Percentiles rank a stretch among this genome's conserved stretches.
Conservation (phyloP, 2,888 invertebrate genomes). For the Scrobipalpa atriplicella region DNA sequence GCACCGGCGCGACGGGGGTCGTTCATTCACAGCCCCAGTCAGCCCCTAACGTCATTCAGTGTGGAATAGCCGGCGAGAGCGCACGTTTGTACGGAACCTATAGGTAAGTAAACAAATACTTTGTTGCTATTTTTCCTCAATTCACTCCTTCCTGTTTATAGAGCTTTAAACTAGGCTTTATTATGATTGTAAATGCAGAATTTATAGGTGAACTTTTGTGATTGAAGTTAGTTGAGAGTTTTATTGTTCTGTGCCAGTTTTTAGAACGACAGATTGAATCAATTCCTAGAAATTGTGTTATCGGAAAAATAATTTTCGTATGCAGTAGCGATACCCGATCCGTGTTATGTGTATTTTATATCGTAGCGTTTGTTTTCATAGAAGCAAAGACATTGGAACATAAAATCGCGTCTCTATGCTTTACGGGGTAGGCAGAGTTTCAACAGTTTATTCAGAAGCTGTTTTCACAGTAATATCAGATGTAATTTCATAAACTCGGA, state of each 20-base stretch:
- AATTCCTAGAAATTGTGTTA: background rate
- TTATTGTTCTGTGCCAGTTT: background rate
- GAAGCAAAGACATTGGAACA: too few relatives aligned
- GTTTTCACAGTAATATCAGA: too few relatives aligned
- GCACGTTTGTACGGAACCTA: background rate
- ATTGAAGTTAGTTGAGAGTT: background rate
- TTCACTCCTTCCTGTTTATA: background rate
- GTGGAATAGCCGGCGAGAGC: background rate
- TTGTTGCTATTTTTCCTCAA: too few relatives aligned
- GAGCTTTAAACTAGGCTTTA: background rate
- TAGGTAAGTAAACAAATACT: conserved; percentile 16
- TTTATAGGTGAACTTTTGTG: background rate
- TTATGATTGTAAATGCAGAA: background rate
- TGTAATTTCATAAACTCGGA: too few relatives aligned
- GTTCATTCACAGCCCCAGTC: too few relatives aligned
- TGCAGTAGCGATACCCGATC: background rate
- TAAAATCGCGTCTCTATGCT: too few relatives aligned
- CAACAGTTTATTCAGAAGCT: too few relatives aligned
- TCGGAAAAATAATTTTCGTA: conserved; percentile 4
- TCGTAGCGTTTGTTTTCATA: background rate
- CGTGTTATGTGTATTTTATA: background rate
- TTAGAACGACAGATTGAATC: background rate
- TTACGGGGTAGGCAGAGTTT: too few relatives aligned
- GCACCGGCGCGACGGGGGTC: background rate
- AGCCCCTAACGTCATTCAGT: conserved; percentile 14